Evolutionary conservation across 2,888 invertebrate genomes (phyloP).

Genomic region (Podabrus alpinus): DNA sequence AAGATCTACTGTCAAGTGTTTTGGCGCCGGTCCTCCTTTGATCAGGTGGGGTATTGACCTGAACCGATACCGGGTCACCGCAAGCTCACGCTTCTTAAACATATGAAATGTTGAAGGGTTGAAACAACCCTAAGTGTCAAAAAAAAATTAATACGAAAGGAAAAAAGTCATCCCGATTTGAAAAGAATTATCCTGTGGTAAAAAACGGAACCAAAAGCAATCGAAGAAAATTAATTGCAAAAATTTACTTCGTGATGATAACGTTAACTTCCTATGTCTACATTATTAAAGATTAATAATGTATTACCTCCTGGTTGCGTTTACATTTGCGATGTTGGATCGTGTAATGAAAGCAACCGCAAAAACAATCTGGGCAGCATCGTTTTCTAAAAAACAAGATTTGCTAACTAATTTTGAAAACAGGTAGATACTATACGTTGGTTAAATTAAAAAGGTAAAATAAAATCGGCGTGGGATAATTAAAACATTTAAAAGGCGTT

Average conservation of each 20-base stretch:
- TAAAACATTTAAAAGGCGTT: not conserved
- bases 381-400: not conserved
- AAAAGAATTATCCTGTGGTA: not conserved
- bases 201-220: not conserved
- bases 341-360: not conserved
- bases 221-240: not conserved
- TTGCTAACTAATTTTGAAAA: not conserved
- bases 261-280: not conserved
- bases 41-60: constrained; percentile 41
- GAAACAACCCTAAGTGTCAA: constrained; percentile 17
- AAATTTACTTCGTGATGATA: constrained; percentile 2
- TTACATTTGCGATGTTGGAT: not conserved
- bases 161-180: not conserved
- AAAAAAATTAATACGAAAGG: not conserved
- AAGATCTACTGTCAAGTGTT: constrained; percentile 36
- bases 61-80: constrained; percentile 36
- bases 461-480: not conserved
- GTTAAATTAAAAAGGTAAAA: not conserved
- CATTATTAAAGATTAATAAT: constrained; percentile 3
- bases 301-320: not conserved
- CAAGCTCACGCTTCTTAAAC: constrained; percentile 31
- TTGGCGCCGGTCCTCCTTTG: constrained; percentile 39
- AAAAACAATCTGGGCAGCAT: not conserved
- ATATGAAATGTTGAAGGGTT: constrained; percentile 33
- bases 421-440: not conserved